A percentile compares a stretch with the other conserved stretches of the same genome.
Conservation (phyloP, 1,140 invertebrate genomes). For the Drosophila azteca region DNA sequence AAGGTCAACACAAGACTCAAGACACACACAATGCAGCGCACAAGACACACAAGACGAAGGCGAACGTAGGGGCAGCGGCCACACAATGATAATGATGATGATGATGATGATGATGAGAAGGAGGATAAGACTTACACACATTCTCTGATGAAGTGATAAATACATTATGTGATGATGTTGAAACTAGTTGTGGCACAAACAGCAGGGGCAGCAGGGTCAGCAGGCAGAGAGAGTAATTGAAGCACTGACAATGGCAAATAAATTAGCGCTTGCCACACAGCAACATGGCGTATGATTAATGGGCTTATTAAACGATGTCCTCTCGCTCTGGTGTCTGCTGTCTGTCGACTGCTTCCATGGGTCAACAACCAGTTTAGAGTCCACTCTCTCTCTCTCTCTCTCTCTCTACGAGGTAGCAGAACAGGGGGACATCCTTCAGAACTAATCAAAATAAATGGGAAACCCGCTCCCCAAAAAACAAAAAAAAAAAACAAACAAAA, state of each 20-base stretch:
- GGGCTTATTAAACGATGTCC: constrained; percentile 60
- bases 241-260: constrained; percentile 63
- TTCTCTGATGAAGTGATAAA: constrained; percentile 78
- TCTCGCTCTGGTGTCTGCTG: neutral
- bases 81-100: constrained; percentile 10
- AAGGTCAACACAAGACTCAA: constrained; percentile 63
- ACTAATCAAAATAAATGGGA: constrained; percentile 55
- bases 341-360: constrained; percentile 20
- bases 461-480: neutral
- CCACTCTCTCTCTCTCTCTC: too few species aligned
- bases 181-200: constrained; percentile 40
- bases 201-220: neutral
- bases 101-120: constrained; percentile 15
- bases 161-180: constrained; percentile 68
- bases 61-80: neutral
- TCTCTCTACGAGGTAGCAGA: too few species aligned
- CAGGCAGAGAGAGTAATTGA: constrained; percentile 52
- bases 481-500: constrained; percentile 18
- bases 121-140: constrained; percentile 65
- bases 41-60: neutral
- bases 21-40: constrained; percentile 44
- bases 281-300: constrained; percentile 77
- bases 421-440: neutral
- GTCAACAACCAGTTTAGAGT: constrained; percentile 74
- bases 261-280: constrained; percentile 52